Evolutionary conservation across 1,140 invertebrate genomes (phyloP), one percentile per base, ranked within the genome.

Genomic region (Babylonia areolata): DNA sequence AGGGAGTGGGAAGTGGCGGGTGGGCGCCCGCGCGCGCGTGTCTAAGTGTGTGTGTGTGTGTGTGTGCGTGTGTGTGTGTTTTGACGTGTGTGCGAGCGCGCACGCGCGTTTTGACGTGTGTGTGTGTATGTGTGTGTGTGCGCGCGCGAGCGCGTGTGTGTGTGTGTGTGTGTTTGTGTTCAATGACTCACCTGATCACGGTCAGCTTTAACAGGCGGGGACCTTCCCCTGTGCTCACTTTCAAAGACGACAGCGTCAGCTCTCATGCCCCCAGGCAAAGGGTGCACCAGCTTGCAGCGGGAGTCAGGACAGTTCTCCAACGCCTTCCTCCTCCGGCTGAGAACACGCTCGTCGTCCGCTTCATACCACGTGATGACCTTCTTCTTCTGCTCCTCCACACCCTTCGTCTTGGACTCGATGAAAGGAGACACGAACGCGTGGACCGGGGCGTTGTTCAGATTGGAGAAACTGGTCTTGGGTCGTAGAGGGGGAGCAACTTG

Each of bases 351-450:
- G 1, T 46, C 39, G 1, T 46, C 69, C 1, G 82, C 64, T 15
- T 73, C 33, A 33, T 84, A 73, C 82, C 82, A 84, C 37, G 82
- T 84, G 82, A 84, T 46, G 40, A 84, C 37, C 39, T 84, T 84
- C 82, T 75, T 84, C 33, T 40, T 54, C 5, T n/a, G n/a, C n/a
- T 2, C 1, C 35, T 42, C 20, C 23, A 54, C 23, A 5, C n/a
- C 31, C 9, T 17, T 37, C 37, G 28, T 12, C 6, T 73, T 46
- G 39, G 37, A 28, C 37, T 84, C 82, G 15, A 84, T 84, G 40
- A 71, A 84, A 11, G 82, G 82, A 35, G 82, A 84, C 64, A n/a
- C 64, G 82, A 84, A 84, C 28, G 37, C 40, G 35, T 77, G 33
- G 15, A 77, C 33, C 3, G 35, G 75, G 15, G 31, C 33, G 12